phyloP scores from a whole-genome alignment of 2,888 invertebrate species.

The Bruchidius siliquastri region DNA sequence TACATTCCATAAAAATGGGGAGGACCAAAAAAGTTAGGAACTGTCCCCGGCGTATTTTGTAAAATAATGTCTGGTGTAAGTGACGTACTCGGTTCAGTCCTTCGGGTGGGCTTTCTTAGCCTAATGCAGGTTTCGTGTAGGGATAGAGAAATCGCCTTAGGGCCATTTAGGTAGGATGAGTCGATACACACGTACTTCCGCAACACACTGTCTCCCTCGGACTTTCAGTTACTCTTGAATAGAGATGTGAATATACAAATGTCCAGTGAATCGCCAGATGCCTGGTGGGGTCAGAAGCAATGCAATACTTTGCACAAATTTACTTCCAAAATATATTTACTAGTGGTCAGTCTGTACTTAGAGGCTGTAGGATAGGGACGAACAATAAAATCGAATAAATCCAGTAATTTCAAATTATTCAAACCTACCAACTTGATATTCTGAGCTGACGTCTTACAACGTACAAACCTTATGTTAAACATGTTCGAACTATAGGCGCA shows the following conservation, averaged over 20 bases:
- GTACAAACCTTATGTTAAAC: no score
- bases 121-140: slow-evolving; percentile 49
- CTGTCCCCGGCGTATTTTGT: background rate
- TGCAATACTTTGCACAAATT: no score
- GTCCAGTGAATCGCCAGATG: background rate
- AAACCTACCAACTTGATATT: no score
- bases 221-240: background rate
- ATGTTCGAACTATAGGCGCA: no score
- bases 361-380: no score
- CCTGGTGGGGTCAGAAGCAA: no score
- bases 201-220: background rate
- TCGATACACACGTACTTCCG: background rate
- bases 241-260: background rate
- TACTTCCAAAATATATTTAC: no score
- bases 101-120: slow-evolving; percentile 39
- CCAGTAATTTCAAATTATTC: no score
- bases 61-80: background rate
- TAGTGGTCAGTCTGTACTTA: no score
- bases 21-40: background rate
- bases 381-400: no score
- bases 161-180: slow-evolving; percentile 27
- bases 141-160: slow-evolving; percentile 47
- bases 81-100: slow-evolving; percentile 21
- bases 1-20: background rate
- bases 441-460: no score